A percentile compares a stretch with the other conserved stretches of the same genome.
These are phyloP conservation scores for Polyommatus iphigenia DNA, from an alignment of 2,888 invertebrate species.

Conservation along the genomic window DNA sequence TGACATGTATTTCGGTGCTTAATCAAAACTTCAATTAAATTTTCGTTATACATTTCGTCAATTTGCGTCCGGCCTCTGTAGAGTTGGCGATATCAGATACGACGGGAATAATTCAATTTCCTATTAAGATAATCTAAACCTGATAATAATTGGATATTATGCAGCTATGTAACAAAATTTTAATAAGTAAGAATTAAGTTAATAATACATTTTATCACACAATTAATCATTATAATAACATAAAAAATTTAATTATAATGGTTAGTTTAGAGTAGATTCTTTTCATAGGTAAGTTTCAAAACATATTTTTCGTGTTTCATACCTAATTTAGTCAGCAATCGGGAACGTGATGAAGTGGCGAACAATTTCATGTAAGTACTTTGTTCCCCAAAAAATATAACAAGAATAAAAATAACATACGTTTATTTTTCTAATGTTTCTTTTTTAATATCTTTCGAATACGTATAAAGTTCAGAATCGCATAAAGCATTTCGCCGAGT, in stretches of 20 bases:
- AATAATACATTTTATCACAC: too few species aligned
- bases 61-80: conserved; percentile 47
- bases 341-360: too few species aligned
- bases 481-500: not conserved
- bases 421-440: too few species aligned
- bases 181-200: not conserved
- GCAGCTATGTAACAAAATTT: not conserved
- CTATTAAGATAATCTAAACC: not conserved
- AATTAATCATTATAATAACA: too few species aligned
- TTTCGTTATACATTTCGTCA: conserved; percentile 70
- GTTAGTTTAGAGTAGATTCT: too few species aligned
- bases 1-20: conserved; percentile 65
- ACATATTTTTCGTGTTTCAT: too few species aligned
- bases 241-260: too few species aligned
- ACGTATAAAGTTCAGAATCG: not conserved
- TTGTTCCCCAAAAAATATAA: too few species aligned
- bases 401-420: too few species aligned
- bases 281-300: too few species aligned
- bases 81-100: conserved; percentile 1
- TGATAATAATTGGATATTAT: not conserved
- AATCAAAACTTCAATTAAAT: conserved; percentile 77
- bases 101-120: not conserved
- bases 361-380: too few species aligned
- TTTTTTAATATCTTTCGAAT: not conserved
- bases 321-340: too few species aligned